Conservation (phyloP, 2,797 vertebrate species). For the Carcharodon carcharias region DNA sequence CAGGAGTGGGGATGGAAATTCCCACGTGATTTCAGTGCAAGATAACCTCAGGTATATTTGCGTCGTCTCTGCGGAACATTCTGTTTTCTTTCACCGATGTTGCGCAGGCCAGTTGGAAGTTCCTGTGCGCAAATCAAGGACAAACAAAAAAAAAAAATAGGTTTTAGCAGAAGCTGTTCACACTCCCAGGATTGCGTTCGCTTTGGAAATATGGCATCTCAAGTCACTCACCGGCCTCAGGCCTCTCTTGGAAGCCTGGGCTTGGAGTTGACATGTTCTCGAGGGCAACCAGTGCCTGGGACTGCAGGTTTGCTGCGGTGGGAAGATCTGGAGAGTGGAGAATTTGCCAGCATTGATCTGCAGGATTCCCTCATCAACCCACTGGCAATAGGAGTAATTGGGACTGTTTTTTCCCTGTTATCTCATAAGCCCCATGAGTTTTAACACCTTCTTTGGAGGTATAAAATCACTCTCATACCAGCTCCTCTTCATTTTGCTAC, state of each 20-base stretch:
- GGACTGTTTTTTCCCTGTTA: neutral
- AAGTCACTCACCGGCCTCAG: neutral
- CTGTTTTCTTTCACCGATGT: neutral
- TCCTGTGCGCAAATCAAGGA: neutral
- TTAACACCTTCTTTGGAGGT: too few relatives aligned
- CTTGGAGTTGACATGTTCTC: neutral
- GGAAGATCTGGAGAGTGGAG: neutral
- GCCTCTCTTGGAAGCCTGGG: neutral
- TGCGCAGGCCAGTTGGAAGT: neutral
- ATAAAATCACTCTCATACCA: too few relatives aligned
- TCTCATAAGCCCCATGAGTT: neutral
- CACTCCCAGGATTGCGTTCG: neutral
- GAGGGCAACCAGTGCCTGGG: neutral
- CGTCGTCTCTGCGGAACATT: neutral
- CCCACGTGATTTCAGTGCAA: neutral
- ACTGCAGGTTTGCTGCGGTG: neutral
- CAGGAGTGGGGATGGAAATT: neutral
- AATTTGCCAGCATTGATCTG: neutral
- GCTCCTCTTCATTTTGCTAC: too few relatives aligned
- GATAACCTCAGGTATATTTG: neutral
- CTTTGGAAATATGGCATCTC: neutral
- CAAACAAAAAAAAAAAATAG: neutral
- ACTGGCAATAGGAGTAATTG: neutral
- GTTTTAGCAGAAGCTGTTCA: neutral
- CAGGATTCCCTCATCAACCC: neutral